phyloP scores from a whole-genome alignment of 92 coral and sea anemone genomes.

The Parazoanthus atlanticus region DNA sequence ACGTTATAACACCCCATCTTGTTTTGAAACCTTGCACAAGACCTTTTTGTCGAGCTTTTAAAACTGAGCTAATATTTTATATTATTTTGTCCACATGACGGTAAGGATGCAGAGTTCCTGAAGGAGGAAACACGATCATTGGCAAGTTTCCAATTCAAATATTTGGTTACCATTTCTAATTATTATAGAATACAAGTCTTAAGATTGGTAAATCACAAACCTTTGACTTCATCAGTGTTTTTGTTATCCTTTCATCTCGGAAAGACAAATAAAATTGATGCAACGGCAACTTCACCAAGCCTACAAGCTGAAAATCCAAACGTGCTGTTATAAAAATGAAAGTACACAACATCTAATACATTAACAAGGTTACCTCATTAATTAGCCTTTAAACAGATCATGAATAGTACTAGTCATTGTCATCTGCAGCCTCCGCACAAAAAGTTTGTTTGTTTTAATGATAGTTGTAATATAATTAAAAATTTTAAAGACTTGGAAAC shows the following conservation, averaged over 20 bases:
- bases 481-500: no score
- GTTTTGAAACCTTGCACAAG: background rate
- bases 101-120: background rate
- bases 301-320: slow-evolving; percentile 75
- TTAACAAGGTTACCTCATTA: background rate
- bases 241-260: slow-evolving; percentile 85
- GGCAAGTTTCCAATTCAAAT: no score
- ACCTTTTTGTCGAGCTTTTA: background rate
- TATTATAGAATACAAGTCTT: background rate
- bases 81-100: no score
- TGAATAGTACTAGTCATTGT: no score
- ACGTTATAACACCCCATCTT: background rate
- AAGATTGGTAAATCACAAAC: slow-evolving; percentile 42
- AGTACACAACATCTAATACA: slow-evolving; percentile 10
- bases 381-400: background rate
- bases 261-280: slow-evolving; percentile 95
- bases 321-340: background rate
- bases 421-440: background rate
- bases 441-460: no score
- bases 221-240: slow-evolving; percentile 92
- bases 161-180: background rate
- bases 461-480: no score
- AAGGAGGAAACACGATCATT: background rate
- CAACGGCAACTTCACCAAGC: slow-evolving; percentile 88
- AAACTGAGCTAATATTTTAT: background rate